phyloP scores from a whole-genome alignment of 2,888 invertebrate genomes.

The Callyntrura sp. region DNA sequence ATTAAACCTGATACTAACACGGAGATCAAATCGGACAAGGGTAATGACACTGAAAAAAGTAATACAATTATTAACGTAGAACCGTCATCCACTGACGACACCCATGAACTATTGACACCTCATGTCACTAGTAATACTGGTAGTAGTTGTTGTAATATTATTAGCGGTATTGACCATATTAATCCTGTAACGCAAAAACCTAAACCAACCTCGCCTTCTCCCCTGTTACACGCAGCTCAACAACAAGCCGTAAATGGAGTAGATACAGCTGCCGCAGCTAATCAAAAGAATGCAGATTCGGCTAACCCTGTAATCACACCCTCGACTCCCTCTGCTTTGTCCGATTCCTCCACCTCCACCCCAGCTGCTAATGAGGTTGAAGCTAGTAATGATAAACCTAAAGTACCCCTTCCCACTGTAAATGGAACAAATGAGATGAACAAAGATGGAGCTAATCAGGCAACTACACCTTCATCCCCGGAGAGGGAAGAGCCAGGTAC shows the following conservation, averaged over 20 bases:
- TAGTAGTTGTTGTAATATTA: slow-evolving; percentile 37
- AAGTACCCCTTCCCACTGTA: slow-evolving; percentile 63
- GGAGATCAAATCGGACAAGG: slow-evolving; percentile 71
- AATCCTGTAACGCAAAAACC: slow-evolving; percentile 53
- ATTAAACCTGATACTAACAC: slow-evolving; percentile 75
- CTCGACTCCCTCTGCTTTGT: slow-evolving; percentile 70
- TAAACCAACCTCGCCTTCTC: slow-evolving; percentile 44
- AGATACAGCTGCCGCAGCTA: slow-evolving; percentile 68
- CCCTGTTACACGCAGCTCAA: slow-evolving; percentile 55
- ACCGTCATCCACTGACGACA: not conserved
- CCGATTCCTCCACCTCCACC: slow-evolving; percentile 64
- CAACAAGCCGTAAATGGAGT: slow-evolving; percentile 70
- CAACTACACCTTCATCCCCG: slow-evolving; percentile 64
- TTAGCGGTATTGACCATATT: slow-evolving; percentile 46
- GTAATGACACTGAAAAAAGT: slow-evolving; percentile 65
- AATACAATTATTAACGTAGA: slow-evolving; percentile 45
- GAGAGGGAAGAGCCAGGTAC: slow-evolving; percentile 75
- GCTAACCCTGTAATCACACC: slow-evolving; percentile 74
- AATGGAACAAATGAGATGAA: slow-evolving; percentile 68
- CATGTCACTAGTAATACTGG: not conserved
- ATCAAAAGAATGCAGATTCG: slow-evolving; percentile 65
- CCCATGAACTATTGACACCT: slow-evolving; percentile 35
- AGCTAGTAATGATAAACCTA: slow-evolving; percentile 61
- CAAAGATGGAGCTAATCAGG: slow-evolving; percentile 60
- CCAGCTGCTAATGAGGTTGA: slow-evolving; percentile 65